Evolutionary conservation across 2,888 invertebrate genomes (phyloP).

Genomic region (Neria commutata): DNA sequence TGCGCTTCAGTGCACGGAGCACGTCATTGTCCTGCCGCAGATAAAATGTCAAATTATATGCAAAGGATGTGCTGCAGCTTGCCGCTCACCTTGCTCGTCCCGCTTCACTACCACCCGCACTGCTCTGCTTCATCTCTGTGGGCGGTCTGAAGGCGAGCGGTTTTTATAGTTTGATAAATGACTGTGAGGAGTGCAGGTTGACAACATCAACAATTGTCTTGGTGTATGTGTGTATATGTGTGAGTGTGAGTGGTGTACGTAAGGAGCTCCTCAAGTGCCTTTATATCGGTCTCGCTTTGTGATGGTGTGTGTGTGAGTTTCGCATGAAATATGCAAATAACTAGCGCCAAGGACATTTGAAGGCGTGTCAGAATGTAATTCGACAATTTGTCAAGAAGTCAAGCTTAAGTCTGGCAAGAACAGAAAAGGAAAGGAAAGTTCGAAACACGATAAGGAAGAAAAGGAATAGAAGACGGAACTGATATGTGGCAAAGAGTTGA

Average conservation of each 20-base stretch:
- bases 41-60: constrained; percentile 6
- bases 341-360: constrained; percentile 5
- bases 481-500: too few species aligned
- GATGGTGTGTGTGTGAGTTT: constrained; percentile 8
- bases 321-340: constrained; percentile 33
- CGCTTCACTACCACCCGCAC: neutral
- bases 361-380: constrained; percentile 8
- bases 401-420: too few species aligned
- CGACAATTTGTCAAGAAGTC: constrained; percentile 20
- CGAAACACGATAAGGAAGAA: too few species aligned
- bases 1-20: neutral
- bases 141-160: constrained; percentile 1
- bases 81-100: neutral
- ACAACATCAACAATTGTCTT: too few species aligned
- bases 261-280: too few species aligned
- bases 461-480: too few species aligned
- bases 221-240: too few species aligned
- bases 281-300: too few species aligned
- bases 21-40: constrained; percentile 1
- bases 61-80: constrained; percentile 3
- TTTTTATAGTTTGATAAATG: constrained; percentile 37
- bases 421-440: too few species aligned
- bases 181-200: constrained; percentile 28
- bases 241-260: too few species aligned
- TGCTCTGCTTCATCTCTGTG: constrained; percentile 1